These are phyloP conservation scores for Xestia xanthographa DNA, from an alignment of 2,888 invertebrate species.

Conservation along the genomic window DNA sequence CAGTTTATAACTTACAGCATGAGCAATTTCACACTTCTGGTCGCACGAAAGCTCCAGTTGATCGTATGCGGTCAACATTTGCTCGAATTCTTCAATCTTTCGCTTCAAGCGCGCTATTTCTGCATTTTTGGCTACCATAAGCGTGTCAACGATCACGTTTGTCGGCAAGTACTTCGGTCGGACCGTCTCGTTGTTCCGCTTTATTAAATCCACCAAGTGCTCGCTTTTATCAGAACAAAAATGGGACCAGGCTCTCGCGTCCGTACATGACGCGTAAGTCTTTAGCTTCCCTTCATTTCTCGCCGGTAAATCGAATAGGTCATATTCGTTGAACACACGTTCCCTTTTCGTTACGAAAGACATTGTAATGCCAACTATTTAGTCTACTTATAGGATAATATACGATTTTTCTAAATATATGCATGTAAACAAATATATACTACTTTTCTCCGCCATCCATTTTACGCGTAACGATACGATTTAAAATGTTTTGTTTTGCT, in stretches of 20 bases:
- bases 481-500: slow-evolving; percentile 76
- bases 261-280: slow-evolving; percentile 89
- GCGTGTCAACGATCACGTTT: slow-evolving; percentile 84
- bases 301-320: slow-evolving; percentile 84
- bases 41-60: slow-evolving; percentile 84
- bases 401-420: slow-evolving; percentile 77
- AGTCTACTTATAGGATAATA: slow-evolving; percentile 72
- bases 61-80: slow-evolving; percentile 84
- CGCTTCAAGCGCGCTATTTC: slow-evolving; percentile 87
- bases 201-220: slow-evolving; percentile 90
- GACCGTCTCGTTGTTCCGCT: slow-evolving; percentile 83
- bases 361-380: slow-evolving; percentile 76
- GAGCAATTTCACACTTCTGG: slow-evolving; percentile 85
- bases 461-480: slow-evolving; percentile 81
- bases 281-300: slow-evolving; percentile 90
- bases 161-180: slow-evolving; percentile 85
- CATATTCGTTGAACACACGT: slow-evolving; percentile 87
- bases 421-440: slow-evolving; percentile 75
- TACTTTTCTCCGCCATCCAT: slow-evolving; percentile 84
- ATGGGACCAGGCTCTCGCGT: slow-evolving; percentile 91
- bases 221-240: slow-evolving; percentile 89
- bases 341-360: slow-evolving; percentile 89
- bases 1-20: slow-evolving; percentile 78
- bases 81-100: slow-evolving; percentile 87
- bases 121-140: slow-evolving; percentile 87